Percentiles rank a stretch among this genome's conserved stretches.
These are phyloP conservation scores for Drosophila histrio DNA, from an alignment of 2,888 invertebrate genomes.

Conservation along the genomic window DNA sequence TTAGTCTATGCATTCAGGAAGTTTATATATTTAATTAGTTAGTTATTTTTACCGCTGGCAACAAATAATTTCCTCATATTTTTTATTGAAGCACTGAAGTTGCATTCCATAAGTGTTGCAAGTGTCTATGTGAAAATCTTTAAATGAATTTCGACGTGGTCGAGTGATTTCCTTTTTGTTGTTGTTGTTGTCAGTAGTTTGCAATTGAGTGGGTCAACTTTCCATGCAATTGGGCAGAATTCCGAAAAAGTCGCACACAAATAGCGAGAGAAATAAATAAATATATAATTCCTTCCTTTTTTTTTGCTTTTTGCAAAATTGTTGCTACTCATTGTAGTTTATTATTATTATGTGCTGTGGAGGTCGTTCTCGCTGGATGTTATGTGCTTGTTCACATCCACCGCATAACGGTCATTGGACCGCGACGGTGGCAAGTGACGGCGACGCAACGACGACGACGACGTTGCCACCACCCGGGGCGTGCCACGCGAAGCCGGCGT, in stretches of 20 bases:
- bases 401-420: constrained; percentile 74
- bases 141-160: constrained; percentile 11
- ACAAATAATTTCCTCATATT: constrained; percentile 13
- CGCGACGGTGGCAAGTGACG: constrained; percentile 52
- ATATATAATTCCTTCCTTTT: constrained; percentile 28
- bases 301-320: constrained; percentile 31
- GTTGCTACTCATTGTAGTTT: constrained; percentile 27
- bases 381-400: constrained; percentile 56
- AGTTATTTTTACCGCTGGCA: neutral
- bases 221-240: constrained; percentile 64
- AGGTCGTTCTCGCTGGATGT: constrained; percentile 70
- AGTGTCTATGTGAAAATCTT: constrained; percentile 1
- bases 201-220: constrained; percentile 66
- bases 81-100: neutral
- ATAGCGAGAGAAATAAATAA: constrained; percentile 7
- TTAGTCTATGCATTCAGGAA: neutral
- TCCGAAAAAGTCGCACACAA: constrained; percentile 24
- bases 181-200: constrained; percentile 39
- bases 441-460: constrained; percentile 5
- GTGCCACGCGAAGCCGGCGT: constrained; percentile 65
- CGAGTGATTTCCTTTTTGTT: constrained; percentile 10
- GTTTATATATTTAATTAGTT: neutral
- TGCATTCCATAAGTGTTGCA: constrained; percentile 20
- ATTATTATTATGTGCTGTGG: constrained; percentile 66
- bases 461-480: constrained; percentile 56